These are phyloP conservation scores for Pyrgus malvae DNA, from an alignment of 2,888 invertebrate species.

Conservation along the genomic window DNA sequence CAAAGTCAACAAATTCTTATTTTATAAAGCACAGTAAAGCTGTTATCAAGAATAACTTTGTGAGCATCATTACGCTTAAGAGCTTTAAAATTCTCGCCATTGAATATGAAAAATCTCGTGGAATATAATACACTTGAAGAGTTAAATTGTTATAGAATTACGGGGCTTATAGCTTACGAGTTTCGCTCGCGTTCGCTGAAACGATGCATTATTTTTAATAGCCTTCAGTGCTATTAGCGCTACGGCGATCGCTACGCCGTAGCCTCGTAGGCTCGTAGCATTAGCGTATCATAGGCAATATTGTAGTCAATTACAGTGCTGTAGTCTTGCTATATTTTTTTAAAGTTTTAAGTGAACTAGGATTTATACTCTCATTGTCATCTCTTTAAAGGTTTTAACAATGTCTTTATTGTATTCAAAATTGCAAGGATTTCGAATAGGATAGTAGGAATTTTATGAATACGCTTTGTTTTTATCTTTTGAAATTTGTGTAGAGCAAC, in stretches of 20 bases:
- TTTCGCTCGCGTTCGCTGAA: conserved; percentile 17
- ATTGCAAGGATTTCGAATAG: too few species aligned
- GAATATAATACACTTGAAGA: conserved; percentile 6
- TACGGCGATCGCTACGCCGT: conserved; percentile 16
- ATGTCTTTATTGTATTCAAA: too few species aligned
- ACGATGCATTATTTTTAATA: conserved; percentile 32
- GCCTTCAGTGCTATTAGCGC: conserved; percentile 14
- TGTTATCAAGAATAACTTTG: too few species aligned
- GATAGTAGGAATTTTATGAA: too few species aligned
- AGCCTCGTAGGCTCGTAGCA: conserved; percentile 20
- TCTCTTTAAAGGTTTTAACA: neutral
- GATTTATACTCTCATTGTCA: neutral
- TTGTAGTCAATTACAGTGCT: neutral
- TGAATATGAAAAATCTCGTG: neutral
- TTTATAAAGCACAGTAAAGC: too few species aligned
- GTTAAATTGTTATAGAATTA: conserved; percentile 17
- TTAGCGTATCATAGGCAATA: neutral
- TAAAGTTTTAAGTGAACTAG: neutral
- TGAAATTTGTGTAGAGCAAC: too few species aligned
- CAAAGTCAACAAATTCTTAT: too few species aligned
- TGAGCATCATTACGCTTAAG: too few species aligned
- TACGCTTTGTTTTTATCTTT: too few species aligned
- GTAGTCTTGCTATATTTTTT: neutral
- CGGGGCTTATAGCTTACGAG: conserved; percentile 1
- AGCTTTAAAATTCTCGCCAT: neutral